Base-by-base conservation (phyloP, 2,113 vertebrate genomes). In the Rissa tridactyla region DNA sequence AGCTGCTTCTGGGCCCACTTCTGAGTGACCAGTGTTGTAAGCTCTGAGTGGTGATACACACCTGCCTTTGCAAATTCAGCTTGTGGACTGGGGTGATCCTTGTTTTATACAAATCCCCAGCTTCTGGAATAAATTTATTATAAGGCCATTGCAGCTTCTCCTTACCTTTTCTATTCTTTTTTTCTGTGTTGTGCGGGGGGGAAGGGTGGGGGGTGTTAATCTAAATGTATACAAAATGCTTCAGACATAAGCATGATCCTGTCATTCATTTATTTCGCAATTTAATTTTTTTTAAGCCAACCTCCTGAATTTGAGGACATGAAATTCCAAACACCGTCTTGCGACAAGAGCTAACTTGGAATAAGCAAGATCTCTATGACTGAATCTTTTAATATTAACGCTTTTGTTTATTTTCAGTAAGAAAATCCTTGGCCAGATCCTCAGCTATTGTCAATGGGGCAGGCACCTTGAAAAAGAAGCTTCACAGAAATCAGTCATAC, bases 351-450 rank as follows among this genome's bases (percentile, higher is more conserved):
- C 27, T 61, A 82, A 79, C 51, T 64, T 89, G 12, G 51, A 88
- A 79, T 85, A 84, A 87, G 69, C 34, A 95, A 88, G n/a, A 12
- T 86, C 64, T 86, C 22, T 30, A 18, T 36, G 51, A 38, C 36
- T 72, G 72, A 89, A 52, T 78, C 44, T 92, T 84, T 91, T 70
- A 91, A 94, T 94, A 90, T 72, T 91, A 92, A 94, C 57, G 34
- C 1, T 87, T 92, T 87, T 75, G 22, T 68, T 68, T 29, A 68
- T 70, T 89, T 91, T 75, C 52, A 86, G 65, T 36, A 61, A 76
- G 49, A 79, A 94, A 94, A 89, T 84, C 77, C 70, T 22, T 8
- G 44, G 36, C 21, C 40, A 66, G 17, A 93, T 92, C 34, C 27
- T 88, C 61, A 82, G 36, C n/a, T 84, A 36, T 36, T 84, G 6